Conservation (phyloP, 1,140 invertebrate species). For the Scaptomyza hsui region DNA sequence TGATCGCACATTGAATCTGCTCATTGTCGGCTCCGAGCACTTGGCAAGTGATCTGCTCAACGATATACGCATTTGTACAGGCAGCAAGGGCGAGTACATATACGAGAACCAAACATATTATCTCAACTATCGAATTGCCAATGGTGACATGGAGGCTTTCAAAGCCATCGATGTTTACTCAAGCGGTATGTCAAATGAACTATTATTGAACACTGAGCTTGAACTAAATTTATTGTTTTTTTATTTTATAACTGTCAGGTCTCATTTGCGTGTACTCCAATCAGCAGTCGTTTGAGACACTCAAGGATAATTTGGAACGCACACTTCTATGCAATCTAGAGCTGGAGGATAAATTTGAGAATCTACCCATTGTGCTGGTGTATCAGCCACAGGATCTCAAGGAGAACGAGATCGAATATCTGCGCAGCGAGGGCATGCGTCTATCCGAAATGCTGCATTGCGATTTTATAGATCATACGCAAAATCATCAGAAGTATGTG, state of each 20-base stretch:
- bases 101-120: constrained; percentile 93
- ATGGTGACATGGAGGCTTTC: constrained; percentile 88
- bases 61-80: constrained; percentile 87
- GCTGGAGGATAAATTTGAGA: constrained; percentile 93
- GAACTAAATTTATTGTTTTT: background rate
- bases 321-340: constrained; percentile 95
- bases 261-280: constrained; percentile 96
- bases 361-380: constrained; percentile 94
- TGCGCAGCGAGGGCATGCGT: constrained; percentile 95
- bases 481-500: constrained; percentile 83
- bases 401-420: constrained; percentile 91
- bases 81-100: constrained; percentile 93
- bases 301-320: constrained; percentile 95
- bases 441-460: constrained; percentile 91
- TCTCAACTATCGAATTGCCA: constrained; percentile 93
- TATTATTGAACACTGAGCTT: background rate
- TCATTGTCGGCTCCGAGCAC: constrained; percentile 91
- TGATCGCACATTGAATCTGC: constrained; percentile 90
- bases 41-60: constrained; percentile 91
- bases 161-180: constrained; percentile 83
- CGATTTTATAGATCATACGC: constrained; percentile 82
- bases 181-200: constrained; percentile 85
- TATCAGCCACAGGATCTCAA: constrained; percentile 93
- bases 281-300: constrained; percentile 95
- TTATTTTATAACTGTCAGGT: constrained; percentile 84